Percentiles rank a stretch among this genome's conserved stretches.
Evolutionary conservation across 2,797 vertebrate genomes (phyloP).

Genomic region (Avahi laniger): DNA sequence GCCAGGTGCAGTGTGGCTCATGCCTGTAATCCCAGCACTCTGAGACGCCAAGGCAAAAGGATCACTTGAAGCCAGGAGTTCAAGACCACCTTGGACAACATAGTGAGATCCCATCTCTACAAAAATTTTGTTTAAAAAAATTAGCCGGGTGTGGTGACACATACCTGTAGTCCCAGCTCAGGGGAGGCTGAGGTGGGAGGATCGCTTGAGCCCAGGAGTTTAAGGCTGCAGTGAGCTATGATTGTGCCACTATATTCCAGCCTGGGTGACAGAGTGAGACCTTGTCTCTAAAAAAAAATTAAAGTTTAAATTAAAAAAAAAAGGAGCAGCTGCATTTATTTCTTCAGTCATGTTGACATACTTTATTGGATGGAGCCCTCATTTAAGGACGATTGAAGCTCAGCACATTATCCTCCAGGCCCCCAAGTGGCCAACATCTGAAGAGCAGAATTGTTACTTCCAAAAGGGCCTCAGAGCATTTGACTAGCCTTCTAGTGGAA

Average conservation of each 20-base stretch:
- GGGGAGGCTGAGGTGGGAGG: background rate
- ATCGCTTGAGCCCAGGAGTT: background rate
- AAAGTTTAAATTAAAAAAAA: background rate
- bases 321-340: background rate
- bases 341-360: background rate
- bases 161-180: background rate
- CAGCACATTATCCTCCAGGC: background rate
- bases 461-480: background rate
- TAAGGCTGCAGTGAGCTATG: background rate
- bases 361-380: background rate
- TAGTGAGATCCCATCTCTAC: background rate
- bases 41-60: background rate
- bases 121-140: background rate
- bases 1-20: rapidly evolving
- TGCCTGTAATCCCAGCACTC: background rate
- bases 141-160: background rate
- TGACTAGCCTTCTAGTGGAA: background rate
- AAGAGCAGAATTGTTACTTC: background rate
- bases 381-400: background rate
- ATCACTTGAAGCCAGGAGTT: background rate
- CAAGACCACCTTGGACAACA: background rate
- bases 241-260: background rate
- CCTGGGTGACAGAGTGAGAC: background rate
- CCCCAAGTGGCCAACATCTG: background rate
- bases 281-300: background rate